Evolutionary conservation across 2,888 invertebrate species (phyloP).

Genomic region (Lysandra bellargus): DNA sequence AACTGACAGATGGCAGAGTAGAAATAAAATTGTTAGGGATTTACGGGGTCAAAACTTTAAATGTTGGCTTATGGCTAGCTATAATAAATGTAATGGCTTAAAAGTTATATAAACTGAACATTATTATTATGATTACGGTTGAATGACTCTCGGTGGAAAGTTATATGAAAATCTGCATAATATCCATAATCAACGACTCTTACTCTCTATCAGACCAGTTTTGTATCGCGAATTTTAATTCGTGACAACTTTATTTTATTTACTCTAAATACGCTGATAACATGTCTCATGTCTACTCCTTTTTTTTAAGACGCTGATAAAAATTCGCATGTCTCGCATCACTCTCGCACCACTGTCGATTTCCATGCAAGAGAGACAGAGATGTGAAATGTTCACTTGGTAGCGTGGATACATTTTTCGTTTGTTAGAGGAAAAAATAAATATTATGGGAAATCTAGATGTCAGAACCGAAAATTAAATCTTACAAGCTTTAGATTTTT

Average conservation of each 20-base stretch:
- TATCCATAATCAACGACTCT: not conserved
- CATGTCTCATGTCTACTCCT: not conserved
- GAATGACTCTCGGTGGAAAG: conserved; percentile 7
- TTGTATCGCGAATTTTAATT: not conserved
- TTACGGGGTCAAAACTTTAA: conserved; percentile 3
- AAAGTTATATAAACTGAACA: not conserved
- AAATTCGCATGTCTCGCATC: no score
- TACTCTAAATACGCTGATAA: not conserved
- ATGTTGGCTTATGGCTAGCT: not conserved
- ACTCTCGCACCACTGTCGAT: no score
- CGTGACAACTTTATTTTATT: not conserved
- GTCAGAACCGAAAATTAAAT: no score
- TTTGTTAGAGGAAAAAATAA: no score
- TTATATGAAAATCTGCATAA: conserved; percentile 7
- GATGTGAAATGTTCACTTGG: no score
- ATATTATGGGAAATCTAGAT: no score
- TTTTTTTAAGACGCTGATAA: no score
- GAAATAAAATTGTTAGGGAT: not conserved
- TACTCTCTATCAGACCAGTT: conserved; percentile 1
- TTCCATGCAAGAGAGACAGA: no score
- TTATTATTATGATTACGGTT: not conserved
- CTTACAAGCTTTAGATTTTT: no score
- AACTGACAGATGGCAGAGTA: not conserved
- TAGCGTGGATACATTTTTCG: no score
- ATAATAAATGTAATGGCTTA: not conserved